Evolutionary conservation across 2,113 vertebrate species (phyloP), one percentile per base, ranked within the genome.

Genomic region (Oplegnathus fasciatus): DNA sequence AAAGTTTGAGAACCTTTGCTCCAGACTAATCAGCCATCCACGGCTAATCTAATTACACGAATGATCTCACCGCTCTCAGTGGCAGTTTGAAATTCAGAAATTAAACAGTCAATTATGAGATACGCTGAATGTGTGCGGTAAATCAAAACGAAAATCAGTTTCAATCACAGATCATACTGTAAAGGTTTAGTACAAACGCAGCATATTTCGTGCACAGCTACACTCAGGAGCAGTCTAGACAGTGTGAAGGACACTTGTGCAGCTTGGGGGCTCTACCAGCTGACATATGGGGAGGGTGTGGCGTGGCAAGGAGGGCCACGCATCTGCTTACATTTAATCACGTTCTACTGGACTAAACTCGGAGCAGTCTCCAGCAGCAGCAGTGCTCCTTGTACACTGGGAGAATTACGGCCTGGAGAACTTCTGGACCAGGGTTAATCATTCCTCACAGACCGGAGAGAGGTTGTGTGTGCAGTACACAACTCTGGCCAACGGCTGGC

Each of bases 271-370:
- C 44, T 88, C 73, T 34, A 83, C 78, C 90, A 87, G 85, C 86
- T 92, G 92, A 91, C 92, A 94, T 91, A 90, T 87, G 91, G 84
- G 78, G 61, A 40, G 85, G 90, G 93, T 82, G 84, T 75, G 79
- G 88, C 30, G n/a, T 74, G 64, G 78, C 30, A 34, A 60, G 50
- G 62, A 75, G 60, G 58, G 66, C 62, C 81, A 75, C 58, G 78
- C 92, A 84, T 92, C 88, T 90, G 86, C 80, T 87, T 85, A 74
- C 78, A 81, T 91, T 75, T 84, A 88, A 83, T 84, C 89, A 93
- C 24, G 66, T 80, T 34, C 46, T 20, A 34, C 74, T 73, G 75
- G 79, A 85, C 78, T 42, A 20, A 54, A 78, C 48, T 54, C 46
- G 65, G 64, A 75, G 61, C 69, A 7, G 50, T 60, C 71, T 44